Conservation (phyloP, 2,797 vertebrate species). For the Scomberomorus guttatus region DNA sequence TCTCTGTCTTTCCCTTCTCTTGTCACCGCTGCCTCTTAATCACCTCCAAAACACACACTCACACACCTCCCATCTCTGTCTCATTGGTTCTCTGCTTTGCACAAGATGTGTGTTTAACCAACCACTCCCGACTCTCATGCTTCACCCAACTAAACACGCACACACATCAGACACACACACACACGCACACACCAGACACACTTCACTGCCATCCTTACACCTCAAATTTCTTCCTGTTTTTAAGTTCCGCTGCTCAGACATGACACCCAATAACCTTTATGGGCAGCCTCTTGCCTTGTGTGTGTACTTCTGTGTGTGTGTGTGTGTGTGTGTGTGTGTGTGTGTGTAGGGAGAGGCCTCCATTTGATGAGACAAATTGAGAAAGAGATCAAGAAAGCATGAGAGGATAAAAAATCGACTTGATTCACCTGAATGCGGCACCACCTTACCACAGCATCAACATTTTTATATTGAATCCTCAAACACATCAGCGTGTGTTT, state of each 20-base stretch:
- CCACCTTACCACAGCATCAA: not conserved
- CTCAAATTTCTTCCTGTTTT: constrained; percentile 64
- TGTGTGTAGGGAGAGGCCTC: not conserved
- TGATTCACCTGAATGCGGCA: not conserved
- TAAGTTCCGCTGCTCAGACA: constrained; percentile 46
- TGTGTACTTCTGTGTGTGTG: not conserved
- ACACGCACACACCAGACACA: constrained; percentile 28
- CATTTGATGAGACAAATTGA: not conserved
- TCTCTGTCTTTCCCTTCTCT: constrained; percentile 27
- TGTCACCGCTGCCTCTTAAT: constrained; percentile 36
- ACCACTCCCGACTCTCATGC: constrained; percentile 5
- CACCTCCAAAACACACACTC: constrained; percentile 1
- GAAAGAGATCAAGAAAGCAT: constrained; percentile 11
- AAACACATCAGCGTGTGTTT: not conserved
- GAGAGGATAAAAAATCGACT: not conserved
- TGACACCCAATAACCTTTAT: constrained; percentile 52
- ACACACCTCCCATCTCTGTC: not conserved
- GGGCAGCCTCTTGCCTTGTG: constrained; percentile 8
- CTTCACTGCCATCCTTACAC: constrained; percentile 36
- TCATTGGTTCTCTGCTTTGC: constrained; percentile 15
- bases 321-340: constrained; percentile 13
- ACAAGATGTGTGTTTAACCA: constrained; percentile 28
- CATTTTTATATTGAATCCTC: not conserved
- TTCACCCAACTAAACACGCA: constrained; percentile 5
- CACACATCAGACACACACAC: constrained; percentile 4